Evolutionary conservation across 2,797 vertebrate genomes (phyloP).

Genomic region (Sandelia bainsii): DNA sequence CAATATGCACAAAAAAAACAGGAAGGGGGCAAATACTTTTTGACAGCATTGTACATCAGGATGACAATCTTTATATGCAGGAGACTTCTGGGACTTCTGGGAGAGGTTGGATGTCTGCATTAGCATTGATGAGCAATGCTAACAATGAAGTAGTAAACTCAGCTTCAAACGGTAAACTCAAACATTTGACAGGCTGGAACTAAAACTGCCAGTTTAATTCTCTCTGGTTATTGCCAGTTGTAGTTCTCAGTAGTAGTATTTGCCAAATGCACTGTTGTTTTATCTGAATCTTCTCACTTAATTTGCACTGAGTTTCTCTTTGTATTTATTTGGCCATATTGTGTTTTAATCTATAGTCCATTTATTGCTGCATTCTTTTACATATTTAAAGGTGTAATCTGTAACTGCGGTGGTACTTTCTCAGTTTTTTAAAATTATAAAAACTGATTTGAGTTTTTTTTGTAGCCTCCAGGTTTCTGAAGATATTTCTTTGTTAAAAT

Average conservation of each 20-base stretch:
- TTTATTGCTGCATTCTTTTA: slow-evolving; percentile 28
- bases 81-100: too few relatives aligned
- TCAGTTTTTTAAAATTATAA: not conserved
- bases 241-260: not conserved
- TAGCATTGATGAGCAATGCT: not conserved
- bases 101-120: too few relatives aligned
- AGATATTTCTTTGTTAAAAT: not conserved
- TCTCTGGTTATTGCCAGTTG: not conserved
- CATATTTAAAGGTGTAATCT: not conserved
- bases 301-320: slow-evolving; percentile 57
- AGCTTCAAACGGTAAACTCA: not conserved
- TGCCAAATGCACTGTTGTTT: slow-evolving; percentile 52
- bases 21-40: too few relatives aligned
- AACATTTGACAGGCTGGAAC: slow-evolving; percentile 1
- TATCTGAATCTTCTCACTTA: slow-evolving; percentile 8
- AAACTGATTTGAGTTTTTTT: not conserved
- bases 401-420: not conserved
- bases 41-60: too few relatives aligned
- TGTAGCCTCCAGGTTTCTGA: not conserved
- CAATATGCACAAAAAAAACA: too few relatives aligned
- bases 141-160: not conserved
- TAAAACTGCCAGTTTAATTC: slow-evolving; percentile 4
- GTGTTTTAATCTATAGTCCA: slow-evolving; percentile 27
- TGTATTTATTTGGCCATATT: slow-evolving; percentile 54
- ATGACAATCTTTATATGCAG: too few relatives aligned